Evolutionary conservation across 2,113 vertebrate genomes (phyloP), one percentile per base, ranked within the genome.

Genomic region (Saccopteryx bilineata): DNA sequence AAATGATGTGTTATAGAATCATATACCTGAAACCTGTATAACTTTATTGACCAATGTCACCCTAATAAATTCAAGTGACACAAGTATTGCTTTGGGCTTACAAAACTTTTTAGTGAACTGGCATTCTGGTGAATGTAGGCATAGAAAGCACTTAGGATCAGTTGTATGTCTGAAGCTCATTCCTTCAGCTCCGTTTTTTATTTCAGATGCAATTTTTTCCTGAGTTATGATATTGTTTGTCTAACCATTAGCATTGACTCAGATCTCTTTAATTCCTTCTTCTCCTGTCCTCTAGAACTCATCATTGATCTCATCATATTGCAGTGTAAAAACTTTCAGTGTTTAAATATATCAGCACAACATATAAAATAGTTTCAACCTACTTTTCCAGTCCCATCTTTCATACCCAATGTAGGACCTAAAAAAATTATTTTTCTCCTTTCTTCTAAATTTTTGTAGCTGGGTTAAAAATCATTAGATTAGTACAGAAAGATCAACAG

Each of bases 291-390:
- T 60, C 39, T 21, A 74, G 52, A 84, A 68, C 17, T 68, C 65
- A 74, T 83, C 56, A 87, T 56, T 74, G 52, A 83, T 91, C 31
- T 96, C 31, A 7, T 79, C 78, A 74, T 58, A 84, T 18, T 65
- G 11, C 48, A 76, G 13, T 63, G 31, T 86, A 86, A 90, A 80
- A 68, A 15, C 33, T 68, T 85, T 56, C 28, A 83, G 24, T 52
- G 61, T 39, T 86, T 93, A 93, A 89, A 95, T 87, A 17, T 63
- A 82, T 82, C 60, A 87, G 23, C 66, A 31, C 5, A 76, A 12
- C 39, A 33, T 75, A 31, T 39, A 85, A 61, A 87, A 86, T 81
- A 81, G n/a, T 19, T 21, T 10, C 52, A 81, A 48, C 21, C 21
- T 82, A 48, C 68, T 58, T 87, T 86, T 87, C 3, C 5, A 90